A percentile compares a stretch with the other conserved stretches of the same genome.
Conservation (phyloP, 2,797 vertebrate genomes). For the Cryptoblepharus egeriae region DNA sequence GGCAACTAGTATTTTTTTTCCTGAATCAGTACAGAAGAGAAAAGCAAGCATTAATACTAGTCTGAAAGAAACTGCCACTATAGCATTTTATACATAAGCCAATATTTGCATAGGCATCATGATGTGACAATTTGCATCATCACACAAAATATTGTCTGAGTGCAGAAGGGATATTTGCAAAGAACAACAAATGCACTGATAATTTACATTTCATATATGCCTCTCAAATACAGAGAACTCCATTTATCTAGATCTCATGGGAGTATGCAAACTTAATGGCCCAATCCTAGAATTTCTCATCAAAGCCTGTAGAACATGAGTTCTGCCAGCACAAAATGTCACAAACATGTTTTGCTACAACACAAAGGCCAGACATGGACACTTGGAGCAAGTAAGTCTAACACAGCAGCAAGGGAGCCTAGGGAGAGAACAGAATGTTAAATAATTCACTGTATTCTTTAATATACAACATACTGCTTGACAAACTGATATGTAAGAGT, state of each 20-base stretch:
- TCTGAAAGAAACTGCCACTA: slow-evolving; percentile 40
- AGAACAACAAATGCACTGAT: slow-evolving; percentile 43
- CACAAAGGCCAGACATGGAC: no score
- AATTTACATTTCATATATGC: slow-evolving; percentile 36
- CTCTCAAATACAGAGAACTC: slow-evolving; percentile 44
- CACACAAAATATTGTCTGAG: slow-evolving; percentile 53
- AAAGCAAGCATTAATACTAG: background rate
- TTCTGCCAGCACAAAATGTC: no score
- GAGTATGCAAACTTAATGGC: slow-evolving; percentile 31
- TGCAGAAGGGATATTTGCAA: slow-evolving; percentile 47
- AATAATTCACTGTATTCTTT: background rate
- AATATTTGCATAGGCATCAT: slow-evolving; percentile 36
- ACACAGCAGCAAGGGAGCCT: no score
- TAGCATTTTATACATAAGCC: slow-evolving; percentile 47
- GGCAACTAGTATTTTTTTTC: slow-evolving; percentile 1
- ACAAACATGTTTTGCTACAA: no score
- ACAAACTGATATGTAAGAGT: background rate
- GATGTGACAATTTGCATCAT: slow-evolving; percentile 53
- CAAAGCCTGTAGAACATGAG: no score
- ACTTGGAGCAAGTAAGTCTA: no score
- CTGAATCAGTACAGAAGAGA: slow-evolving; percentile 1
- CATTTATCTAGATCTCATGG: slow-evolving; percentile 41
- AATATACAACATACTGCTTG: background rate
- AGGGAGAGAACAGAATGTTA: background rate
- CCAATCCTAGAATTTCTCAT: no score